Evolutionary conservation across 2,888 invertebrate genomes (phyloP).

Genomic region (Homarus gammarus): DNA sequence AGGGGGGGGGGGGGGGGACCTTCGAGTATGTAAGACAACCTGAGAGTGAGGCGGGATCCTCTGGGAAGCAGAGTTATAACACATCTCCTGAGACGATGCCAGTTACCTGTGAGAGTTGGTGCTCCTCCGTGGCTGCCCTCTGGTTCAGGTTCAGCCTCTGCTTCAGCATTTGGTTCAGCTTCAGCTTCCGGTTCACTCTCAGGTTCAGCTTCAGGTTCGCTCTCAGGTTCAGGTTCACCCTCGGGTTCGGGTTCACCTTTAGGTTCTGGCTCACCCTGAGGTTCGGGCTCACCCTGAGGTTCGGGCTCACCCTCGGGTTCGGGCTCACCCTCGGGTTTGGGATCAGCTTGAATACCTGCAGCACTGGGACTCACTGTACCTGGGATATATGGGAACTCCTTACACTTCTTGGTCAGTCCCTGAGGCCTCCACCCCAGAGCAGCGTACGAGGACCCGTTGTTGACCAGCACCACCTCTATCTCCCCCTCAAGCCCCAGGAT

Average conservation of each 20-base stretch:
- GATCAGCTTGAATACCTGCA: slow-evolving; percentile 79
- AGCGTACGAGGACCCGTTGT: slow-evolving; percentile 92
- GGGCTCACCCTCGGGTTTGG: slow-evolving; percentile 79
- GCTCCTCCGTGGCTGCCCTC: too few species aligned
- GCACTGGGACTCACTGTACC: slow-evolving; percentile 78
- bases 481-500: slow-evolving; percentile 90
- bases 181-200: slow-evolving; percentile 79
- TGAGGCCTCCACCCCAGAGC: slow-evolving; percentile 95
- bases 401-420: slow-evolving; percentile 85
- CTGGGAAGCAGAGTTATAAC: too few species aligned
- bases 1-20: too few species aligned
- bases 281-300: slow-evolving; percentile 77
- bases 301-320: slow-evolving; percentile 77
- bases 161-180: slow-evolving; percentile 79
- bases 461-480: slow-evolving; percentile 91
- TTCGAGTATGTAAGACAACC: too few species aligned
- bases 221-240: slow-evolving; percentile 78
- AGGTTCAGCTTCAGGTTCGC: slow-evolving; percentile 79
- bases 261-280: slow-evolving; percentile 78
- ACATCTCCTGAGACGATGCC: too few species aligned
- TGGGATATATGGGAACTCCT: slow-evolving; percentile 86
- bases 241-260: slow-evolving; percentile 77
- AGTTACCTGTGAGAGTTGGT: too few species aligned
- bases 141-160: slow-evolving; percentile 4
- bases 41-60: too few species aligned